Evolutionary conservation across 2,888 invertebrate genomes (phyloP), one percentile per base, ranked within the genome.

Genomic region (Asteroscopus sphinx): DNA sequence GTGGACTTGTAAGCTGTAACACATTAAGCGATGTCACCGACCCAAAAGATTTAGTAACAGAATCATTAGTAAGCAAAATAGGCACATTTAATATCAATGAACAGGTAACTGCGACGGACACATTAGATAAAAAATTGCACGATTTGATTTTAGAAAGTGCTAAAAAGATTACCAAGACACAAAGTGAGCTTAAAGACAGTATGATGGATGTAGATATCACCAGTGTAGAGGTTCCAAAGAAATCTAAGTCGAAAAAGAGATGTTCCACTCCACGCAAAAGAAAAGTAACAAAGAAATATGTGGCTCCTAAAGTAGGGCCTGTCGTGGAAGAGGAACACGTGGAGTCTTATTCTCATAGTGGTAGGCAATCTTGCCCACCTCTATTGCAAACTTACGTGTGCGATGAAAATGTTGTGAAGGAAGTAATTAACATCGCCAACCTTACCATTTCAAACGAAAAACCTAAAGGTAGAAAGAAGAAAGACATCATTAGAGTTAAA

Each of bases 401-500:
- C 32, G 72, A 80, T 45, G 62, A 72, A 8, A 71, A 71, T 26
- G 61, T 75, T n/a, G 35, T 62, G 13, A 64, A 70, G 26, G 55
- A 68, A 33, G 72, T 79, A 37, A 71, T 66, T 8, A 51, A 54
- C 46, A 54, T 64, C 45, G 48, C 72, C 16, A 57, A 55, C 9
- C 48, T 61, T 13, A 56, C 57, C 9, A 56, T 52, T 58, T 2
- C 45, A 12, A 59, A 52, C 16, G 53, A 62, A 15, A 80, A 82
- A 58, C 42, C 63, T 15, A 83, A 79, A 75, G 67, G 59, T 3
- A 84, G 61, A 63, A 83, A 75, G 45, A 91, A 90, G 72, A 92
- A 91, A 72, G 88, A 92, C 45, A 60, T 93, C 0, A 92, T 93
- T 13, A 92, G 87, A 84, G 92, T 93, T 0, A 93, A 94, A 85